Evolutionary conservation across 2,797 vertebrate species (phyloP).

Genomic region (Mormyrops attenuatus): DNA sequence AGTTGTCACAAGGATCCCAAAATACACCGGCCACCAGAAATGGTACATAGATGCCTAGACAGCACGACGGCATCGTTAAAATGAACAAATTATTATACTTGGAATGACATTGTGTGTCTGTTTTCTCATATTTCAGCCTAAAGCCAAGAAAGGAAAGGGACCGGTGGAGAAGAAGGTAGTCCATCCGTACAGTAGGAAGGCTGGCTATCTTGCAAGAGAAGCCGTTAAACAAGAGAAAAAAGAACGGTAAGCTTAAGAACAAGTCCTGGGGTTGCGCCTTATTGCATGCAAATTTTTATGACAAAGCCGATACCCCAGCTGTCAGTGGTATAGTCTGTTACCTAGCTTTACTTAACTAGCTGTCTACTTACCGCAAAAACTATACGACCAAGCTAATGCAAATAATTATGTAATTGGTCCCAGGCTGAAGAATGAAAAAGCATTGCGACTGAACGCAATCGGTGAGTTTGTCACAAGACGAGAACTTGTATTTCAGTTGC

Average conservation of each 20-base stretch:
- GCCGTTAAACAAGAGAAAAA: constrained; percentile 75
- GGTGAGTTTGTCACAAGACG: constrained; percentile 57
- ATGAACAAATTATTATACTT: not conserved
- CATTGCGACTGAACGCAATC: constrained; percentile 70
- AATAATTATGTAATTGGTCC: constrained; percentile 30
- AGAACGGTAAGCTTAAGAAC: constrained; percentile 43
- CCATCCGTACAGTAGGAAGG: constrained; percentile 91
- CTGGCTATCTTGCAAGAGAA: constrained; percentile 77
- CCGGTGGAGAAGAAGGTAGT: constrained; percentile 73
- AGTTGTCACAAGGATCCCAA: not conserved
- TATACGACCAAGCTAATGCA: not conserved
- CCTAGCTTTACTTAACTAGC: not conserved
- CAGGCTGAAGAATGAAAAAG: constrained; percentile 81
- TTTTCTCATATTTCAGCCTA: constrained; percentile 66
- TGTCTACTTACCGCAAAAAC: not conserved
- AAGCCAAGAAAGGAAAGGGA: constrained; percentile 65
- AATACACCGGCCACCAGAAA: not conserved
- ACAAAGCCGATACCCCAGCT: not conserved
- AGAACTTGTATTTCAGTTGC: not conserved
- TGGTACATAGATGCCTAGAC: not conserved
- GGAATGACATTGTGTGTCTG: not conserved
- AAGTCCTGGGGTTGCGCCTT: not conserved
- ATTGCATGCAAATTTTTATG: not conserved
- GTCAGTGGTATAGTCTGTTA: not conserved
- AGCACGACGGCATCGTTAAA: not conserved